phyloP scores from a whole-genome alignment of 2,888 invertebrate genomes.

The Chalcosyrphus nemorum region DNA sequence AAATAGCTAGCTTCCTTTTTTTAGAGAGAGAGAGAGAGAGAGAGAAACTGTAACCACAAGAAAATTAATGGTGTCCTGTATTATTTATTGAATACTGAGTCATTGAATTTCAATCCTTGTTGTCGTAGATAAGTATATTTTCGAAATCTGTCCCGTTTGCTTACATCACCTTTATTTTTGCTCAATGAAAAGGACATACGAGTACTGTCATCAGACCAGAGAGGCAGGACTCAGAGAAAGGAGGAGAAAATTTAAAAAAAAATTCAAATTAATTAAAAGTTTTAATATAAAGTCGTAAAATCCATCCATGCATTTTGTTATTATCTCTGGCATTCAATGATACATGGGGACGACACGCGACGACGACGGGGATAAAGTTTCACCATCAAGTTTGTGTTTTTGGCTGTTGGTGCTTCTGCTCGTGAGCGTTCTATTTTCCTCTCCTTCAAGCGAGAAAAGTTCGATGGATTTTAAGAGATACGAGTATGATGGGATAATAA shows the following conservation, averaged over 20 bases:
- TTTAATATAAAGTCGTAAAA: constrained; percentile 70
- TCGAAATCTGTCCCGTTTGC: neutral
- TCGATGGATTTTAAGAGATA: constrained; percentile 70
- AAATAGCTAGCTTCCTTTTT: too few relatives aligned
- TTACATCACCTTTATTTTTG: constrained; percentile 35
- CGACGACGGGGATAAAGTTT: constrained; percentile 24
- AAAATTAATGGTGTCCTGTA: constrained; percentile 42
- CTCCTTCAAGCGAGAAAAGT: constrained; percentile 54
- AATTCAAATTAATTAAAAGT: constrained; percentile 70
- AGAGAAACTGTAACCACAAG: constrained; percentile 34
- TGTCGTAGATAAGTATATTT: neutral
- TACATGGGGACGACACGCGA: constrained; percentile 12
- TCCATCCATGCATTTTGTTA: constrained; percentile 70
- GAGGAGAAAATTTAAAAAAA: constrained; percentile 51
- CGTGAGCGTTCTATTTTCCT: constrained; percentile 25
- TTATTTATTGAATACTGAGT: constrained; percentile 41
- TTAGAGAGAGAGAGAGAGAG: too few relatives aligned
- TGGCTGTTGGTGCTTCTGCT: constrained; percentile 23
- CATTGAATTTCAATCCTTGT: constrained; percentile 8
- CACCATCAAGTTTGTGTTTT: constrained; percentile 46
- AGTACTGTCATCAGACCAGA: too few relatives aligned
- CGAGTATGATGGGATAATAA: constrained; percentile 72
- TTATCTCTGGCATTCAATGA: constrained; percentile 64
- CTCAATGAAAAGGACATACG: constrained; percentile 21
- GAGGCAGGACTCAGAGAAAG: constrained; percentile 15